Evolutionary conservation across 2,113 vertebrate genomes (phyloP), one percentile per base, ranked within the genome.

Genomic region (Pampusana beccarii): DNA sequence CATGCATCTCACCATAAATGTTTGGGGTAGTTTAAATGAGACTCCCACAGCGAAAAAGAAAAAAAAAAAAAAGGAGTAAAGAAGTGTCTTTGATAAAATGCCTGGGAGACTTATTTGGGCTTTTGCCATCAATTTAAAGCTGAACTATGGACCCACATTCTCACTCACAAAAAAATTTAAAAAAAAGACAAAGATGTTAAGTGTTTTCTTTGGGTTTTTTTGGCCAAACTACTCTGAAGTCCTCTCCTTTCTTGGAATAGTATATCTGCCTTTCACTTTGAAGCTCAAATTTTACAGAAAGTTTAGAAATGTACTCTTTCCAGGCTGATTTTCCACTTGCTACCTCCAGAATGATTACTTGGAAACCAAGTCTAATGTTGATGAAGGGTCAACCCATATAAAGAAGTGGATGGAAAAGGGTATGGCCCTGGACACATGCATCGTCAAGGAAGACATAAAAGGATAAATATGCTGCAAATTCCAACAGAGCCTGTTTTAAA

Each of bases 381-480:
- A 92, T 34, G n/a, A 83, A 71, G 36, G 48, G 21, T 62, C 26
- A 53, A 13, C 26, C 12, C 26, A 28, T 9, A 61, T 8, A 44
- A 84, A 62, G 42, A 53, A 53, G 29, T 23, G 8, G 57, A 51
- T 61, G 38, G 20, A 82, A 46, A 46, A 51, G 33, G 40, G 13
- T 56, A 70, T 26, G 31, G 44, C 28, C 28, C 16, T 26, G 34
- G 21, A 40, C 5, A 65, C 0, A 0, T 8, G 4, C 5, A 21
- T 57, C 53, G 77, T 64, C 82, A 92, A 90, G 26, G 15, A 71
- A 56, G 25, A 57, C 20, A 60, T 48, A 31, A 60, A 56, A 34
- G 61, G 14, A 31, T 10, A 80, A 71, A 75, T 40, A 60, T 1
- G 4, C 24, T 80, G 34, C 53, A 64, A 84, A 85, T 64, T 46